Conservation (phyloP, 2,797 vertebrate species). For the Hypotaenidia philippensis region DNA sequence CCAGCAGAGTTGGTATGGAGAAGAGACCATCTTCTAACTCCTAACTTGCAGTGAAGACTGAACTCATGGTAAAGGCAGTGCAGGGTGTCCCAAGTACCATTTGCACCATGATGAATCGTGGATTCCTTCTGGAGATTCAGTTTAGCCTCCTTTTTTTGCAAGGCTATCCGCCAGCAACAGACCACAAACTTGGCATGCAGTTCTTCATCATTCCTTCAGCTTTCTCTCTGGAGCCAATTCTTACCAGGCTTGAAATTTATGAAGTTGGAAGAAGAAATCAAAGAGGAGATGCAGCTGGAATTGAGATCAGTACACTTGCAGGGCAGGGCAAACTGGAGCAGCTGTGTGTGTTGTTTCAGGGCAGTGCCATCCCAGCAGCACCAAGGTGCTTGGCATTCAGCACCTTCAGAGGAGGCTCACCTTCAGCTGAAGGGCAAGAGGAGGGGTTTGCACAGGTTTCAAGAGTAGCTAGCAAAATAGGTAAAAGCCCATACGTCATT, state of each 20-base stretch:
- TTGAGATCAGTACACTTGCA: neutral
- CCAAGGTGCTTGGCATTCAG: accelerated
- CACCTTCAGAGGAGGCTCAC: neutral
- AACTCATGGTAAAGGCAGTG: accelerated
- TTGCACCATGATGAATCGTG: accelerated
- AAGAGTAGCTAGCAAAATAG: neutral
- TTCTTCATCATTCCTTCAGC: accelerated
- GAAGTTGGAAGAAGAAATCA: neutral
- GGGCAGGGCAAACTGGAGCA: neutral
- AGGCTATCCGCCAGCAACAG: neutral
- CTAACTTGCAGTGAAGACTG: neutral
- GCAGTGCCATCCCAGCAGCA: neutral
- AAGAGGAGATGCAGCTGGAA: neutral
- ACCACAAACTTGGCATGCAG: neutral
- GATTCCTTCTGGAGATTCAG: neutral
- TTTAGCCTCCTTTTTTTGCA: neutral
- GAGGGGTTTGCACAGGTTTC: neutral
- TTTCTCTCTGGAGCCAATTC: neutral
- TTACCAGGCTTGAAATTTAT: neutral
- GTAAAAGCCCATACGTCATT: neutral
- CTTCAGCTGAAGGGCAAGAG: neutral
- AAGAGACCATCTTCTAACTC: neutral
- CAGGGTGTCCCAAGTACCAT: neutral
- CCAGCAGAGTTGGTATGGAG: neutral
- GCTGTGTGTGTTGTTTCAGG: neutral